phyloP scores from a whole-genome alignment of 1,140 invertebrate genomes.

The Parapsyche elsis region DNA sequence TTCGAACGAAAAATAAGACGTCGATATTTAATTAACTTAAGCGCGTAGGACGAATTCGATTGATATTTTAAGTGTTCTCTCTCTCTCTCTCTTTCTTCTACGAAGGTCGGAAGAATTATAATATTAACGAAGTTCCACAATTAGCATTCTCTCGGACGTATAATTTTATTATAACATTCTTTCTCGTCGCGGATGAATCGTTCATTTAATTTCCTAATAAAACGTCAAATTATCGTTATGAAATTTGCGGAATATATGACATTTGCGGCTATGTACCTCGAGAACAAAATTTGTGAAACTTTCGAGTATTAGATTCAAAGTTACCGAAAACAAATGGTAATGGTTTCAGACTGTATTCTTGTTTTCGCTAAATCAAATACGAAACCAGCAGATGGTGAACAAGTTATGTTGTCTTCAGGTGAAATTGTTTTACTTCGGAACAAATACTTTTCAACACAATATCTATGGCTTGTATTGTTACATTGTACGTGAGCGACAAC shows the following conservation, averaged over 20 bases:
- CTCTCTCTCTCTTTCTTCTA: no score
- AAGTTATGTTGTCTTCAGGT: constrained; percentile 32
- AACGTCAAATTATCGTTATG: not conserved
- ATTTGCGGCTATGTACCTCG: not conserved
- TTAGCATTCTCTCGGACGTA: not conserved
- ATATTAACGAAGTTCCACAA: constrained; percentile 5
- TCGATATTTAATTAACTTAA: constrained; percentile 34
- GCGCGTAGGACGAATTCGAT: not conserved
- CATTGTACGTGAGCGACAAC: no score
- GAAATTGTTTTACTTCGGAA: constrained; percentile 25
- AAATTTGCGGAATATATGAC: not conserved
- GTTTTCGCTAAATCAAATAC: constrained; percentile 28
- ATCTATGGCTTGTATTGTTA: not conserved
- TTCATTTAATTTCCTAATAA: not conserved
- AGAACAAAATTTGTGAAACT: not conserved
- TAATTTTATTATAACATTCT: not conserved
- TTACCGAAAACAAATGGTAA: constrained; percentile 20
- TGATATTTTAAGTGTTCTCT: constrained; percentile 24
- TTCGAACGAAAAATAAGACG: constrained; percentile 12
- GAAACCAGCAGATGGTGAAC: constrained; percentile 19
- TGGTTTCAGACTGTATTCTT: constrained; percentile 20
- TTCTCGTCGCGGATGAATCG: not conserved
- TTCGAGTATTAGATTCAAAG: constrained; percentile 24
- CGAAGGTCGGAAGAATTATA: not conserved
- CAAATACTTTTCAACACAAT: not conserved